Percentiles rank a stretch among this genome's conserved stretches.
Conservation (phyloP, 2,797 vertebrate species). For the Morus bassanus region DNA sequence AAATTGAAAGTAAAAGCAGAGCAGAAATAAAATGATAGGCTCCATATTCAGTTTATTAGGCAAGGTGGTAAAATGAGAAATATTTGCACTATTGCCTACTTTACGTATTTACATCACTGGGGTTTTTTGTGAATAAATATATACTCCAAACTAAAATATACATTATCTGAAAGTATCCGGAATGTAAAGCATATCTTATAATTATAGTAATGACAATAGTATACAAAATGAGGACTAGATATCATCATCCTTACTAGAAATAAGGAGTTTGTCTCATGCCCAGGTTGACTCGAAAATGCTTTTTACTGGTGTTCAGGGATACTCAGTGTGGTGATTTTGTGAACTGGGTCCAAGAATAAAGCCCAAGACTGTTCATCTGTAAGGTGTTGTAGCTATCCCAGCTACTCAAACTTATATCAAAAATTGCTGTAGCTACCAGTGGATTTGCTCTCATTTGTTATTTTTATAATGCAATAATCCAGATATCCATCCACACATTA, state of each 20-base stretch:
- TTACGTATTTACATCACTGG: neutral
- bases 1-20: neutral
- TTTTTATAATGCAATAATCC: neutral
- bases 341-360: neutral
- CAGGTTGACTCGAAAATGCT: neutral
- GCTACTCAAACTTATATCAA: neutral
- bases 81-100: neutral
- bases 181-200: neutral
- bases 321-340: neutral
- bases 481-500: neutral
- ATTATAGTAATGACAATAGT: neutral
- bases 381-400: neutral
- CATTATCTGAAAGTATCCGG: neutral
- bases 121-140: neutral
- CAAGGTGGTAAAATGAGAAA: neutral
- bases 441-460: neutral
- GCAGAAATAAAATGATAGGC: neutral
- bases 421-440: neutral
- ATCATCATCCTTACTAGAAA: neutral
- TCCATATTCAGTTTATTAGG: neutral
- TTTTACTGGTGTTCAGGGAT: neutral
- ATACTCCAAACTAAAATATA: neutral
- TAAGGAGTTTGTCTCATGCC: neutral
- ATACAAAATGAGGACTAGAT: neutral
- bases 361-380: neutral